Evolutionary conservation across 2,888 invertebrate genomes (phyloP).

Genomic region (Coremacera marginata): DNA sequence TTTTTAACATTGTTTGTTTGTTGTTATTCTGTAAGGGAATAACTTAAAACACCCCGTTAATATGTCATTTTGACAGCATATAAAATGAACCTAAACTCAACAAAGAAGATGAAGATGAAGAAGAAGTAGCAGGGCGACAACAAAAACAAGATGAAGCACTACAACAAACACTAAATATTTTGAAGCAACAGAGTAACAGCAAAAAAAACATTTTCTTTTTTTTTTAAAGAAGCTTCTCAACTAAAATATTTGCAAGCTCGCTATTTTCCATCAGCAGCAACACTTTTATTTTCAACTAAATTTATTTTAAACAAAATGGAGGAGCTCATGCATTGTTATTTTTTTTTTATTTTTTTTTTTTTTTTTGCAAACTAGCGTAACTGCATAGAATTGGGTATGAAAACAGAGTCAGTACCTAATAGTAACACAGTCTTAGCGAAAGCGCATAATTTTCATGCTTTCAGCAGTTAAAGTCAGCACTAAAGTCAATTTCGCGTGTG

Average conservation of each 20-base stretch:
- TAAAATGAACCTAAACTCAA: constrained; percentile 22
- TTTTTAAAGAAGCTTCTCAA: too few species aligned
- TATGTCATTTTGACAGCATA: constrained; percentile 22
- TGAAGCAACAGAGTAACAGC: not conserved
- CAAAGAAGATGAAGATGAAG: not conserved
- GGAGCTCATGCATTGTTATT: not conserved
- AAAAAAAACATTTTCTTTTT: not conserved
- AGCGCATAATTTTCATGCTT: constrained; percentile 12
- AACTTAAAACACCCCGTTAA: constrained; percentile 13
- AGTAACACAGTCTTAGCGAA: not conserved
- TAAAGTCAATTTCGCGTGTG: constrained; percentile 18
- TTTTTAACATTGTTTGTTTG: not conserved
- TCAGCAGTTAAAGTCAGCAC: constrained; percentile 5
- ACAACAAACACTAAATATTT: not conserved
- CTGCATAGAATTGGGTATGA: too few species aligned
- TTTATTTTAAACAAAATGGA: constrained; percentile 13
- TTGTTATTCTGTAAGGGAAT: not conserved
- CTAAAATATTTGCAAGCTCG: too few species aligned
- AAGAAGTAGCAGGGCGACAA: not conserved
- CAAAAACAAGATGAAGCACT: not conserved
- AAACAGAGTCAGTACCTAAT: too few species aligned
- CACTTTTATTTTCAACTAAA: constrained; percentile 2
- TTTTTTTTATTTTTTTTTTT: not conserved
- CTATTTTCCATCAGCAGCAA: not conserved
- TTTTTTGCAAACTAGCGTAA: not conserved